Evolutionary conservation across 2,797 vertebrate genomes (phyloP).

Genomic region (Moxostoma hubbsi): DNA sequence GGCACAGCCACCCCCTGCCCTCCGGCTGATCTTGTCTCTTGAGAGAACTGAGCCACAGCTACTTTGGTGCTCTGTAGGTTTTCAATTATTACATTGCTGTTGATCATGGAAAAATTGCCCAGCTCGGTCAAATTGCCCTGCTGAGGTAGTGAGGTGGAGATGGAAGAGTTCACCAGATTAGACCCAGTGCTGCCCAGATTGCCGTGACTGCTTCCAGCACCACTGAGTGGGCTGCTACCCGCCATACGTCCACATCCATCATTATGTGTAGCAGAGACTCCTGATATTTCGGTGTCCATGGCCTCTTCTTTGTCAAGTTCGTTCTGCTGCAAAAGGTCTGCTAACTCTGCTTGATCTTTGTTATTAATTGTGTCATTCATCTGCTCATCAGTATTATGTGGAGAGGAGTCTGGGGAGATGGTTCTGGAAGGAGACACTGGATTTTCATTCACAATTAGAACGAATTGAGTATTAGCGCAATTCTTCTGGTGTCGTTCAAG

Average conservation of each 20-base stretch:
- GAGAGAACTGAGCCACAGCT: constrained; percentile 98
- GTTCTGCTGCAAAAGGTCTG: constrained; percentile 88
- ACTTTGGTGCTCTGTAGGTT: constrained; percentile 99
- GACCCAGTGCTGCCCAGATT: constrained; percentile 81
- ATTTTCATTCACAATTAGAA: constrained; percentile 98
- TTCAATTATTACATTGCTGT: constrained; percentile 99
- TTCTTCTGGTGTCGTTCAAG: constrained; percentile 99
- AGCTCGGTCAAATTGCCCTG: constrained; percentile 92
- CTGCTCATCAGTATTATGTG: constrained; percentile 90
- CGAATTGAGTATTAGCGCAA: constrained; percentile 99
- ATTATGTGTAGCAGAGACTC: constrained; percentile 78
- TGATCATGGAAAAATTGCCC: constrained; percentile 97
- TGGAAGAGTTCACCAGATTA: constrained; percentile 88
- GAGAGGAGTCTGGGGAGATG: constrained; percentile 89
- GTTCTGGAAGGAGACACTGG: constrained; percentile 90
- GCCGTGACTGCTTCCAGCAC: constrained; percentile 62
- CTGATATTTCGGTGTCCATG: constrained; percentile 93
- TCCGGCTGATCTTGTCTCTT: constrained; percentile 87
- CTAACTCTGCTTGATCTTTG: constrained; percentile 89
- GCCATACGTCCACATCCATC: constrained; percentile 78
- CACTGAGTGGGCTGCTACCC: constrained; percentile 67
- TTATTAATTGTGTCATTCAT: constrained; percentile 91
- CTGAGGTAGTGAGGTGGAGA: constrained; percentile 96
- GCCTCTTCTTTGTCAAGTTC: constrained; percentile 90
- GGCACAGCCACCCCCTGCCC: constrained; percentile 87